A percentile compares a stretch with the other conserved stretches of the same genome.
phyloP scores from a whole-genome alignment of 2,113 vertebrate genomes.

The Centropus unirufus region DNA sequence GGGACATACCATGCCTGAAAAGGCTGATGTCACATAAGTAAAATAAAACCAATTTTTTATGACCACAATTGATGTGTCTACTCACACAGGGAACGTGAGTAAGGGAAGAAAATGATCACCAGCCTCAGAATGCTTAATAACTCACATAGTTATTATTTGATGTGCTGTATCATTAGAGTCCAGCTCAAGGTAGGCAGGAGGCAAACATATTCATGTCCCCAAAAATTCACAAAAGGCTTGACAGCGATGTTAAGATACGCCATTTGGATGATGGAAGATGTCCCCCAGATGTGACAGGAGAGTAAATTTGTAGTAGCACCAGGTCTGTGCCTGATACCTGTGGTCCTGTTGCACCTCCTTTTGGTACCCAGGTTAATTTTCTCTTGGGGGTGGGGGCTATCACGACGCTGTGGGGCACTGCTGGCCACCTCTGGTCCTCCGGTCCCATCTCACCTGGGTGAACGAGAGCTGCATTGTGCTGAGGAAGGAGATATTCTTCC shows the following conservation, averaged over 20 bases:
- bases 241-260: not conserved
- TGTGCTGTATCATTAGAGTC: not conserved
- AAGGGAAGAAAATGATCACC: not conserved
- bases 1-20: not conserved
- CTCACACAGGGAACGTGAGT: not conserved
- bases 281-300: not conserved
- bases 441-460: not conserved
- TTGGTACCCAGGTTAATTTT: not conserved
- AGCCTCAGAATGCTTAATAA: not conserved
- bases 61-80: not conserved
- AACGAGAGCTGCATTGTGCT: not conserved
- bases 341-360: not conserved
- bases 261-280: not conserved
- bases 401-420: not conserved
- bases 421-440: rapidly evolving
- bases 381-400: not conserved
- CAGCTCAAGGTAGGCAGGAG: not conserved
- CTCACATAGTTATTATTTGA: not conserved
- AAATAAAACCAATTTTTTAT: not conserved
- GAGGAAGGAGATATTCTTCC: not conserved
- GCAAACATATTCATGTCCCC: not conserved
- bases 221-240: not conserved
- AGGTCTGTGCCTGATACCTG: not conserved
- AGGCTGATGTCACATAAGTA: not conserved
- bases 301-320: not conserved